Conservation (phyloP, 2,888 invertebrate species). For the Lithosia quadra region DNA sequence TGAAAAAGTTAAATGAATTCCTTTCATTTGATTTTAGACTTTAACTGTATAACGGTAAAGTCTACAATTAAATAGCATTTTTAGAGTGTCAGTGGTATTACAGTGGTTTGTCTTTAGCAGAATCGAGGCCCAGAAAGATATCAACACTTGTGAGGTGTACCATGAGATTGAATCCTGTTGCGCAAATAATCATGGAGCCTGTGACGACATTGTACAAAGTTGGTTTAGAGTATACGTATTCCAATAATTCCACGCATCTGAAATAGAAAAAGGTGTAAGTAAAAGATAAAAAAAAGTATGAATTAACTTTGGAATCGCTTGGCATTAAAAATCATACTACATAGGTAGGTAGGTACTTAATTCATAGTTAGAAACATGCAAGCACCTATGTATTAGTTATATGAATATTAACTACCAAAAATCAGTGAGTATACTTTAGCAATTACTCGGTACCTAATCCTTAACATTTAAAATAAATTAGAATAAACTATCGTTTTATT, state of each 20-base stretch:
- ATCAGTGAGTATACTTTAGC: too few relatives aligned
- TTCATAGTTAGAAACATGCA: background rate
- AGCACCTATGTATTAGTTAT: background rate
- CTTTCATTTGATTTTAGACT: too few relatives aligned
- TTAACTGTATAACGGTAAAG: too few relatives aligned
- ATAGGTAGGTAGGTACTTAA: background rate
- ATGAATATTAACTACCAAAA: background rate
- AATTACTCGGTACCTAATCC: too few relatives aligned
- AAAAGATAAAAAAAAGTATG: background rate
- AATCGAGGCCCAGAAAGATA: too few relatives aligned
- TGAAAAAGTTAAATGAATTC: too few relatives aligned
- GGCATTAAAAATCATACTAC: background rate
- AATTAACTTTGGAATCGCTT: background rate
- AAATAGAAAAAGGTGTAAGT: constrained; percentile 32
- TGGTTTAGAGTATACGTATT: constrained; percentile 62
- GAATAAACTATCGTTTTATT: too few relatives aligned
- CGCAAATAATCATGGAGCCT: constrained; percentile 69
- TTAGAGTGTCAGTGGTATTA: too few relatives aligned
- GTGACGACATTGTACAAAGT: constrained; percentile 63
- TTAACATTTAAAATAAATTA: too few relatives aligned
- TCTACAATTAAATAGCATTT: too few relatives aligned
- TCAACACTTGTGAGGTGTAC: constrained; percentile 40
- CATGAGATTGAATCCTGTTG: constrained; percentile 68
- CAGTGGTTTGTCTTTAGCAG: too few relatives aligned
- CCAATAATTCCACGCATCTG: constrained; percentile 66